A percentile compares a stretch with the other conserved stretches of the same genome.
phyloP scores from a whole-genome alignment of 2,888 invertebrate species.

The Macaria notata region DNA sequence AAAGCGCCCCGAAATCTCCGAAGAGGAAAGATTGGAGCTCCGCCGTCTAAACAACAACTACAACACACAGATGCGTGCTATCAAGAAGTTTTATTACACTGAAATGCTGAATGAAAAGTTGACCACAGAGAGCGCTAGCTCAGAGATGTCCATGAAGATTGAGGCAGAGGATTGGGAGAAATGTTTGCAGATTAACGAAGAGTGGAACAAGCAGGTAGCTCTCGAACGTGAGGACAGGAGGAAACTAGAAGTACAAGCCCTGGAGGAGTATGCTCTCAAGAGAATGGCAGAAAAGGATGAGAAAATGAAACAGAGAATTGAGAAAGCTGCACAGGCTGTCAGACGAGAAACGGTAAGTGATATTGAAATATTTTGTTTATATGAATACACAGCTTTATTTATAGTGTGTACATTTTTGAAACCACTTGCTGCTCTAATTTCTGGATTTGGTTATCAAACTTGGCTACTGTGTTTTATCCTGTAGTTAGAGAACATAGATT shows the following conservation, averaged over 20 bases:
- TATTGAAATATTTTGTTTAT: too few species aligned
- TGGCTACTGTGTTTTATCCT: background rate
- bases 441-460: background rate
- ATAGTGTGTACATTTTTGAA: too few species aligned
- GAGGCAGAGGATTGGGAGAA: slow-evolving; percentile 85
- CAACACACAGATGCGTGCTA: slow-evolving; percentile 82
- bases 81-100: slow-evolving; percentile 77
- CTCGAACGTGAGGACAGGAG: slow-evolving; percentile 82
- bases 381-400: too few species aligned
- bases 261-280: slow-evolving; percentile 71
- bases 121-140: slow-evolving; percentile 75
- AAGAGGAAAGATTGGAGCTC: slow-evolving; percentile 86
- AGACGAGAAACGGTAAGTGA: slow-evolving; percentile 58
- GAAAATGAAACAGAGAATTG: slow-evolving; percentile 53
- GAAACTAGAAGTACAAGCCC: slow-evolving; percentile 67
- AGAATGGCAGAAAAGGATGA: slow-evolving; percentile 64
- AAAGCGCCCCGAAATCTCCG: slow-evolving; percentile 78
- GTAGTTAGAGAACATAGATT: background rate
- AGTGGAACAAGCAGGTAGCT: slow-evolving; percentile 87
- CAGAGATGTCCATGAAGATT: slow-evolving; percentile 78
- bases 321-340: slow-evolving; percentile 78
- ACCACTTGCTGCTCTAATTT: background rate
- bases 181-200: slow-evolving; percentile 84
- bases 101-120: slow-evolving; percentile 78
- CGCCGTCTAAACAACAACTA: slow-evolving; percentile 87